These are phyloP conservation scores for Romanogobio albipinnatus DNA, from an alignment of 2,113 vertebrate genomes.

Conservation along the genomic window DNA sequence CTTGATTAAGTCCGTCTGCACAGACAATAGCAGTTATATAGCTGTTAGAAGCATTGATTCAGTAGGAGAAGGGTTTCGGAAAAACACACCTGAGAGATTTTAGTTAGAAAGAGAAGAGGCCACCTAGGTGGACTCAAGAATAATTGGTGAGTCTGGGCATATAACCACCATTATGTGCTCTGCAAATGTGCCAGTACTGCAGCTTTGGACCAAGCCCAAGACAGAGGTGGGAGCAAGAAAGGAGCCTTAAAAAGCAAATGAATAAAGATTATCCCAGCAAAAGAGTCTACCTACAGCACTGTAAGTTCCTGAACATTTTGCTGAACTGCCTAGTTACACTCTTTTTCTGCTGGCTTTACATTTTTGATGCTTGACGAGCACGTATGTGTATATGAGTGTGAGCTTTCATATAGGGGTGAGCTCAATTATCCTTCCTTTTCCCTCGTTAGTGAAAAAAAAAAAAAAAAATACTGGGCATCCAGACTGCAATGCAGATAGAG, in stretches of 20 bases:
- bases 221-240: conserved; percentile 11
- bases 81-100: conserved; percentile 43
- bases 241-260: conserved; percentile 42
- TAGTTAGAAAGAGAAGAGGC: conserved; percentile 38
- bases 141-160: conserved; percentile 42
- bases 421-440: conserved; percentile 24
- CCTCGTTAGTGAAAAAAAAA: background rate
- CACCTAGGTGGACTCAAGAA: conserved; percentile 28
- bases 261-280: conserved; percentile 50
- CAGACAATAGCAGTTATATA: conserved; percentile 16
- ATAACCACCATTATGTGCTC: conserved; percentile 40
- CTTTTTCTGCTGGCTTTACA: conserved; percentile 34
- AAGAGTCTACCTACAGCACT: conserved; percentile 27
- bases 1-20: conserved; percentile 30
- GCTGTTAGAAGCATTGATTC: conserved; percentile 50
- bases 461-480: background rate
- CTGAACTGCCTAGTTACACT: conserved; percentile 22
- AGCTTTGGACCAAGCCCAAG: conserved; percentile 37
- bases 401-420: conserved; percentile 21
- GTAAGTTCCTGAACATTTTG: conserved; percentile 19
- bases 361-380: conserved; percentile 27
- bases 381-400: background rate
- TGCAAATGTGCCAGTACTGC: conserved; percentile 42
- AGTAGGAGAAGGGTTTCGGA: conserved; percentile 3
- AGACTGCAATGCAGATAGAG: conserved; percentile 23